Evolutionary conservation across 2,888 invertebrate species (phyloP).

Genomic region (Vesta saturnalis): DNA sequence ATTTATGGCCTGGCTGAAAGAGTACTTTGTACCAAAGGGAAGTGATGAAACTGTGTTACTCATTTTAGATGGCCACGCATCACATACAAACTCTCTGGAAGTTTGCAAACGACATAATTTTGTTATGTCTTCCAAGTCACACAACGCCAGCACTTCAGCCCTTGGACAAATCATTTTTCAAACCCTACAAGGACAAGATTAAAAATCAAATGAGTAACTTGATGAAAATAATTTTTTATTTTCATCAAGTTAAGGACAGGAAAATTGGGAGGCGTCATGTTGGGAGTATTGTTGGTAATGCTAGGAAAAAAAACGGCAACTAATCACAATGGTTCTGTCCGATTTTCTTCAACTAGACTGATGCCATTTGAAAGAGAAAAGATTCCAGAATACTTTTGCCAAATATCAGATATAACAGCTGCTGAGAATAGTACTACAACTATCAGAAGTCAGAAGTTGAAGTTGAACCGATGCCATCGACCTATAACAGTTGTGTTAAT

Average conservation of each 20-base stretch:
- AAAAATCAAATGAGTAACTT: not conserved
- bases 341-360: not conserved
- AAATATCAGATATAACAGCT: not conserved
- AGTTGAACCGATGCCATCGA: not conserved
- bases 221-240: not conserved
- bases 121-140: not conserved
- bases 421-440: not conserved
- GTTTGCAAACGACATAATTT: slow-evolving; percentile 3
- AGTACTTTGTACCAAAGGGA: not conserved
- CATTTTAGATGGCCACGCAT: not conserved
- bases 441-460: too few species aligned
- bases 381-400: not conserved
- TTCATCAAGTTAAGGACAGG: not conserved
- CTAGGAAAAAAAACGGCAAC: not conserved
- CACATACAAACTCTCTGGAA: not conserved
- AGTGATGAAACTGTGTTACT: not conserved
- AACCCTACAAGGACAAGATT: not conserved
- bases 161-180: not conserved
- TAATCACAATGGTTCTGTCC: not conserved
- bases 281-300: not conserved
- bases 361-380: not conserved
- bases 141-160: not conserved
- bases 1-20: not conserved
- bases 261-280: not conserved
- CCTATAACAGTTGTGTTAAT: not conserved